These are phyloP conservation scores for Tringa solitaria DNA, from an alignment of 2,113 vertebrate genomes.

Conservation along the genomic window DNA sequence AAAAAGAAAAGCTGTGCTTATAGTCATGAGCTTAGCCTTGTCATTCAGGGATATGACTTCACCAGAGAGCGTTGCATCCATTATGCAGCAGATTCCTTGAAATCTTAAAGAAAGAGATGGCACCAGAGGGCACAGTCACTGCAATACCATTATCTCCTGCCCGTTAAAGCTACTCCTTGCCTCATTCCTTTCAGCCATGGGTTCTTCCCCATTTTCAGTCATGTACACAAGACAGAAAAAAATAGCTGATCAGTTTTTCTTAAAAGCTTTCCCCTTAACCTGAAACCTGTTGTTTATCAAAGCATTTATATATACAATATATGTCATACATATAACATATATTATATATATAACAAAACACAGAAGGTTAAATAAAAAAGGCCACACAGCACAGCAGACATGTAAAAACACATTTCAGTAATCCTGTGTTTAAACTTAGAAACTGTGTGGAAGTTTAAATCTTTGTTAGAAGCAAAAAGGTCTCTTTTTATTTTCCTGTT, in stretches of 20 bases:
- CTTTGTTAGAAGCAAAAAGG: not conserved
- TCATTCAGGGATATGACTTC: not conserved
- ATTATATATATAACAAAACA: not conserved
- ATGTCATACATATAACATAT: not conserved
- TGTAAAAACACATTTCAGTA: conserved; percentile 2
- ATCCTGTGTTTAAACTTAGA: conserved; percentile 27
- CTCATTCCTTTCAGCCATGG: not conserved
- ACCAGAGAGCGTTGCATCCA: not conserved
- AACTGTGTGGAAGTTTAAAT: conserved; percentile 12
- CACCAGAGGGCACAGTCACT: not conserved
- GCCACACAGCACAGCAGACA: conserved; percentile 15
- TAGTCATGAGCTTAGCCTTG: not conserved
- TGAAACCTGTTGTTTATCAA: not conserved
- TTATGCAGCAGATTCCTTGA: not conserved
- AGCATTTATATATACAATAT: conserved; percentile 23
- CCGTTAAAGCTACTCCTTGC: not conserved
- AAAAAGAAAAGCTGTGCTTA: conserved; percentile 1
- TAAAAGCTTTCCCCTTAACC: conserved; percentile 4
- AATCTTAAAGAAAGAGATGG: not conserved
- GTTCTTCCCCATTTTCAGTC: conserved; percentile 30
- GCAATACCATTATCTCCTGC: not conserved
- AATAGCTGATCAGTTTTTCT: not conserved
- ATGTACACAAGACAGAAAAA: not conserved
- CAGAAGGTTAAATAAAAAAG: conserved; percentile 18
- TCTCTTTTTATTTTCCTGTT: not conserved